These are phyloP conservation scores for Plectropomus leopardus DNA, from an alignment of 2,113 vertebrate genomes.

Conservation along the genomic window DNA sequence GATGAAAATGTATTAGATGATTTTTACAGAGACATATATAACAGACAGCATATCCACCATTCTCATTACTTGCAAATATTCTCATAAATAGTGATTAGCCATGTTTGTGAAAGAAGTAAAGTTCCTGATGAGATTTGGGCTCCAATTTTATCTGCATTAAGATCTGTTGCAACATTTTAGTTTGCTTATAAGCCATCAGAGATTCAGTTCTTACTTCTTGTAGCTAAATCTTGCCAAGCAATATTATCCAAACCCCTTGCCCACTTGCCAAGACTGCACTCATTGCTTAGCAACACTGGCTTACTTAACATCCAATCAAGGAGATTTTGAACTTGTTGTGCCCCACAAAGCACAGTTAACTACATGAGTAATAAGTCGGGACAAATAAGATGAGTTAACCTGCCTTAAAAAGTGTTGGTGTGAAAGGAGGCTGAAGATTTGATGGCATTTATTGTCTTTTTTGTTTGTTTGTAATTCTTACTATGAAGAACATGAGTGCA, in stretches of 20 bases:
- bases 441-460: background rate
- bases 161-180: conserved; percentile 15
- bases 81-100: background rate
- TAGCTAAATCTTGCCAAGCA: conserved; percentile 31
- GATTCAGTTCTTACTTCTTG: conserved; percentile 14
- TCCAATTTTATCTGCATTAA: background rate
- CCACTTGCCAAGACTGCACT: conserved; percentile 30
- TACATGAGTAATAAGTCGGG: conserved; percentile 18
- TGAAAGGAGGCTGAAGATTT: background rate
- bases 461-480: too few species aligned
- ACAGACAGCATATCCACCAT: background rate
- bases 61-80: background rate
- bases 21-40: background rate
- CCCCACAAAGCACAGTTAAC: conserved; percentile 21
- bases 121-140: background rate
- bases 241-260: conserved; percentile 15
- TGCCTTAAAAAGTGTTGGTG: conserved; percentile 6
- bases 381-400: background rate
- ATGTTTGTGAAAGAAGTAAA: too few species aligned
- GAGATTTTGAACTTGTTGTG: conserved; percentile 16
- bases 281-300: conserved; percentile 49
- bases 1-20: background rate
- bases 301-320: conserved; percentile 23
- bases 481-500: background rate
- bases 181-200: conserved; percentile 7